Base-by-base conservation (phyloP, 2,797 vertebrate species). In the Iguana delicatissima region DNA sequence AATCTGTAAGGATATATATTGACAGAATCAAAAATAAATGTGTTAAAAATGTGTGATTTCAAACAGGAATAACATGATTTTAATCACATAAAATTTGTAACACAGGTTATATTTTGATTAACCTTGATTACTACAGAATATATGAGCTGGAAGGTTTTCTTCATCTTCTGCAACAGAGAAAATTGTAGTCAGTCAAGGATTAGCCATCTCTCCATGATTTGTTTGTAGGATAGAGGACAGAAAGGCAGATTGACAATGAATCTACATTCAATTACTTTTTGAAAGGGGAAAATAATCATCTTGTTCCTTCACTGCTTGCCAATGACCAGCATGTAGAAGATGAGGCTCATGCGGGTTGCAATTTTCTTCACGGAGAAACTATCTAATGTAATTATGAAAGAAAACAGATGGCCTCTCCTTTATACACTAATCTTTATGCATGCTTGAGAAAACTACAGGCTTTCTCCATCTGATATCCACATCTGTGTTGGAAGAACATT, bases 391-490 rank as follows among this genome's bases (percentile, higher is more conserved):
- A 35, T 76, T 69, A 90, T 93, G 67, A 93, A 94, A 92, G 84
- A 82, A 91, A 93, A 92, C 84, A 94, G 90, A 84, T 88, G 79
- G 85, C 80, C 57, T 89, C 83, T 72, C 88, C 55, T 89, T 86
- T 92, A 85, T 91, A 89, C 82, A 90, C 35, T 85, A 85, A 93
- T 94, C 91, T 93, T 89, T 82, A 73, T 92, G 16, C 50, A 90
- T 84, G 35, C 90, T 93, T 85, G 84, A 92, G 91, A 95, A 95
- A 94, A 94, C 85, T 80, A 90, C 91, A 35, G 73, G 38, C 12
- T 64, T 89, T 18, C 32, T 8, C 52, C n/a, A 32, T 7, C 59
- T 64, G 74, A 2, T n/a, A 13, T 9, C 52, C 72, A 35, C 14
- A 59, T 24, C 22, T 55, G 9, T 46, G 9, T 84, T 42, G 64